Conservation (phyloP, 2,888 invertebrate genomes). For the Imbricaverruca yamaguchii region DNA sequence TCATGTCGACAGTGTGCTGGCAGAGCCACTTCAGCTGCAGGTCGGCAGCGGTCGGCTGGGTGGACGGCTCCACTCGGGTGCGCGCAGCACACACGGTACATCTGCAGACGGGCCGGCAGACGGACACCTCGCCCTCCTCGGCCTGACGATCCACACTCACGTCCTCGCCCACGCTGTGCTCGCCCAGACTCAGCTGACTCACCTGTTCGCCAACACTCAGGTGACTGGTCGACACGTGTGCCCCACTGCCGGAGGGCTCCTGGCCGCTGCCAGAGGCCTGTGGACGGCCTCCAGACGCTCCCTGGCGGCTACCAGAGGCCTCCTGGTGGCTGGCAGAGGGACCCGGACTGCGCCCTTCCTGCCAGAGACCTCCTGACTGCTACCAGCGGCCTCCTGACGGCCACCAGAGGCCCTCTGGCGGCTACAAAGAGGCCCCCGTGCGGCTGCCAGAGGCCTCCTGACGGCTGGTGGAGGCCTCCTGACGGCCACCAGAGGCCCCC, state of each 20-base stretch:
- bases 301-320: too few species aligned
- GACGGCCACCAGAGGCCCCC: too few species aligned
- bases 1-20: constrained; percentile 9
- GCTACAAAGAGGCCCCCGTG: too few species aligned
- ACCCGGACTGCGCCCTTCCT: too few species aligned
- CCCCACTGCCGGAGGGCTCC: background rate
- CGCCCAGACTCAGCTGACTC: background rate
- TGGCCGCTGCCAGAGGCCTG: too few species aligned
- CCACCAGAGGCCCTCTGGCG: too few species aligned
- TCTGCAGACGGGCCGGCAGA: background rate
- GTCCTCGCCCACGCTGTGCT: constrained; percentile 9
- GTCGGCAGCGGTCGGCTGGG: background rate
- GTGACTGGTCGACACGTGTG: background rate
- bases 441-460: too few species aligned
- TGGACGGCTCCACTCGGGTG: background rate
- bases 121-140: constrained; percentile 7
- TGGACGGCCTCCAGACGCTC: too few species aligned
- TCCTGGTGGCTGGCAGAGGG: too few species aligned
- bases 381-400: too few species aligned
- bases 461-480: too few species aligned
- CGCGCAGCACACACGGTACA: background rate
- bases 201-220: background rate
- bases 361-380: too few species aligned
- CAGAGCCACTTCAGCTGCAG: background rate
- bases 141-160: background rate